A percentile compares a stretch with the other conserved stretches of the same genome.
Evolutionary conservation across 1,140 invertebrate genomes (phyloP).

Genomic region (Drosophila varians): DNA sequence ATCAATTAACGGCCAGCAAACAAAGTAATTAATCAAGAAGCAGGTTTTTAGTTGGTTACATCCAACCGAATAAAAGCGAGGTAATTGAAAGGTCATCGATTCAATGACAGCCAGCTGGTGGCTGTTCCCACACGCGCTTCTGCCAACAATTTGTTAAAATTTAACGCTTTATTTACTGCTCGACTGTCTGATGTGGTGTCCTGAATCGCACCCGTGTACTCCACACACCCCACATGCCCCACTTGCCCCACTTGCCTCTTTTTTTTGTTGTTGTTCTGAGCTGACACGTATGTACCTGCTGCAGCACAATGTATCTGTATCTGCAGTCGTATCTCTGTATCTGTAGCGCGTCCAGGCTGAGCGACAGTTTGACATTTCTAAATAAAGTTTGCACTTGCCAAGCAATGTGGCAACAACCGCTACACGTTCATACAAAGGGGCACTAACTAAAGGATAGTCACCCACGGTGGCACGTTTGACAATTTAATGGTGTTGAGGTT

Average conservation of each 20-base stretch:
- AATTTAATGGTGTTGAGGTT: slow-evolving; percentile 81
- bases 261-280: too few species aligned
- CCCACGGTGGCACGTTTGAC: slow-evolving; percentile 56
- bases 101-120: slow-evolving; percentile 43
- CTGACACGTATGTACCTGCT: slow-evolving; percentile 30
- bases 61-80: slow-evolving; percentile 36
- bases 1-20: slow-evolving; percentile 72
- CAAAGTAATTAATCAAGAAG: slow-evolving; percentile 78
- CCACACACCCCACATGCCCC: not conserved
- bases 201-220: not conserved
- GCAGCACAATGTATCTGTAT: slow-evolving; percentile 37
- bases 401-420: slow-evolving; percentile 43
- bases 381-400: slow-evolving; percentile 75
- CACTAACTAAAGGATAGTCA: slow-evolving; percentile 13
- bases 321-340: slow-evolving; percentile 24
- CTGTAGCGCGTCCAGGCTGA: slow-evolving; percentile 55
- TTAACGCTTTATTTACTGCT: slow-evolving; percentile 78
- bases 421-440: slow-evolving; percentile 1
- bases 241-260: not conserved
- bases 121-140: slow-evolving; percentile 62
- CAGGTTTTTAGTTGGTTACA: slow-evolving; percentile 57
- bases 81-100: slow-evolving; percentile 75
- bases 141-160: slow-evolving; percentile 79
- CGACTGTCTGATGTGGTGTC: slow-evolving; percentile 35
- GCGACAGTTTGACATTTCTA: slow-evolving; percentile 79